Evolutionary conservation across 2,113 vertebrate species (phyloP).

Genomic region (Crotalus tigris): DNA sequence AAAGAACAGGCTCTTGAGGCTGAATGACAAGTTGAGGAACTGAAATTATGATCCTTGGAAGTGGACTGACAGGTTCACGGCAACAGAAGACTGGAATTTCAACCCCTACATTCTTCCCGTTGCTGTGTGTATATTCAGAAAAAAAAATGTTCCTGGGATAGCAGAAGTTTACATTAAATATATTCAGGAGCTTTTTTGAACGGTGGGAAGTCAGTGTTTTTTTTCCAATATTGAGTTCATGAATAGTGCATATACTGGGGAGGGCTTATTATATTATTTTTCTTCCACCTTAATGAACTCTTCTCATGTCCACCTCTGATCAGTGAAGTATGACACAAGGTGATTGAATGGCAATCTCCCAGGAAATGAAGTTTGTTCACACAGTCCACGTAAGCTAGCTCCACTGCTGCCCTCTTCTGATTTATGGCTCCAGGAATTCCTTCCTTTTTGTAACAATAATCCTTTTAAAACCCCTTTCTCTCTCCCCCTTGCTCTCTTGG

Average conservation of each 20-base stretch:
- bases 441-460: conserved; percentile 70
- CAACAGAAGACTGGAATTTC: neutral
- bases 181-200: conserved; percentile 46
- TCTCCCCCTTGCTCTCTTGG: conserved; percentile 28
- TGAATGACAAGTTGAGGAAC: neutral
- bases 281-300: conserved; percentile 75
- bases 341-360: conserved; percentile 75
- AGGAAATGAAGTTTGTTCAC: conserved; percentile 77
- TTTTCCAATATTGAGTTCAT: conserved; percentile 59
- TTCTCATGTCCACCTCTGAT: conserved; percentile 78
- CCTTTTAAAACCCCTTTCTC: conserved; percentile 66
- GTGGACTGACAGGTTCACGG: neutral
- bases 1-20: neutral
- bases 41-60: neutral
- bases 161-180: conserved; percentile 47
- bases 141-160: conserved; percentile 55
- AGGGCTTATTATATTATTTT: conserved; percentile 71
- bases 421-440: conserved; percentile 71
- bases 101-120: neutral
- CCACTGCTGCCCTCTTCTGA: conserved; percentile 67
- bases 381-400: conserved; percentile 70
- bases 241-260: conserved; percentile 65
- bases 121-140: conserved; percentile 50
- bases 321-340: conserved; percentile 72
- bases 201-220: conserved; percentile 55